Evolutionary conservation across 2,888 invertebrate genomes (phyloP).

Genomic region (Chalcosyrphus nemorum): DNA sequence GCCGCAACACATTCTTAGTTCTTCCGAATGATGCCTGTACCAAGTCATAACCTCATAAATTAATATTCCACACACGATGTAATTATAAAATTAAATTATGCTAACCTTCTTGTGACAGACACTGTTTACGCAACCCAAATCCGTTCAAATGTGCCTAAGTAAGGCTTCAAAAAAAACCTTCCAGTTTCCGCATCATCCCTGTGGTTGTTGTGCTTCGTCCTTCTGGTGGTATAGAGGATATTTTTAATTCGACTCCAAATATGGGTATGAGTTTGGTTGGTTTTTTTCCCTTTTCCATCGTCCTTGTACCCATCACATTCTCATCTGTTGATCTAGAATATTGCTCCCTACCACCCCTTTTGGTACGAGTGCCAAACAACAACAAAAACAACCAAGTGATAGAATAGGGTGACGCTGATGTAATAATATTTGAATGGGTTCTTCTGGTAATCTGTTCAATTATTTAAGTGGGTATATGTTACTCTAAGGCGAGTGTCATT

Average conservation of each 20-base stretch:
- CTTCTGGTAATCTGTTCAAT: conserved; percentile 59
- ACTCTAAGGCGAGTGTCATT: conserved; percentile 32
- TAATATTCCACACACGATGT: too few species aligned
- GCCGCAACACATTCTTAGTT: too few species aligned
- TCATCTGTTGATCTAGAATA: conserved; percentile 60
- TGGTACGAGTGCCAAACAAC: background rate
- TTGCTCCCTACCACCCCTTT: background rate
- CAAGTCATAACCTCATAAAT: too few species aligned
- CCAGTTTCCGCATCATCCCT: conserved; percentile 1
- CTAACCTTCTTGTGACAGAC: background rate
- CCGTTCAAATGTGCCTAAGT: conserved; percentile 9
- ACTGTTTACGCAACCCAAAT: background rate
- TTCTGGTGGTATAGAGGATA: background rate
- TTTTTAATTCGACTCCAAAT: conserved; percentile 35
- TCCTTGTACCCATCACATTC: background rate
- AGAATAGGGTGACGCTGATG: conserved; percentile 32
- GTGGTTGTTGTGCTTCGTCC: background rate
- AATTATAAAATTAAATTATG: background rate
- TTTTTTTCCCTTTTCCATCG: background rate
- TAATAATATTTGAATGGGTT: conserved; percentile 57
- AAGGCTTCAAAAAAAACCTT: conserved; percentile 6
- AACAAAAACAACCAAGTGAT: background rate
- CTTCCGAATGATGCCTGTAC: too few species aligned
- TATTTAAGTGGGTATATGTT: conserved; percentile 64
- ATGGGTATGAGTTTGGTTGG: background rate